Conservation (phyloP, 2,888 invertebrate genomes). For the Eudemis profundana region DNA sequence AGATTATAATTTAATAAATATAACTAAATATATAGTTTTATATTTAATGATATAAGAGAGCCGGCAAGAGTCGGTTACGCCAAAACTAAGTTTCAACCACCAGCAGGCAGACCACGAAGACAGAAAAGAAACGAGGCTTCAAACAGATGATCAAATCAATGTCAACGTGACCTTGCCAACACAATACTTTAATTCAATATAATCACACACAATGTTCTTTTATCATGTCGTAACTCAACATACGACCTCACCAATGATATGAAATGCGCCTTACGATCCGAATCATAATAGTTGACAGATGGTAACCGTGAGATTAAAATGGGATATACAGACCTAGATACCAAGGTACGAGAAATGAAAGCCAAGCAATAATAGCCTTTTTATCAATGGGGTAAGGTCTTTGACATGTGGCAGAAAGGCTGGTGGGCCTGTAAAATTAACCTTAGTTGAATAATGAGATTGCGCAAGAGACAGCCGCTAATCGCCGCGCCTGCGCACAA, state of each 20-base stretch:
- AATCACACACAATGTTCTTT: constrained; percentile 28
- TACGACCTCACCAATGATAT: constrained; percentile 29
- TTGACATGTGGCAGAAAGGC: constrained; percentile 4
- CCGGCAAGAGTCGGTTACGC: not conserved
- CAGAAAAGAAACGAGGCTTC: constrained; percentile 12
- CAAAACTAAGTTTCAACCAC: not conserved
- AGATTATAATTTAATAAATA: too few species aligned
- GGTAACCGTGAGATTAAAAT: constrained; percentile 45
- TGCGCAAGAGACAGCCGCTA: constrained; percentile 41
- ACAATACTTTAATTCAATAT: constrained; percentile 31
- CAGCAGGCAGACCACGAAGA: not conserved
- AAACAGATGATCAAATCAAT: constrained; percentile 20
- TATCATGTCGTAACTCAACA: constrained; percentile 32
- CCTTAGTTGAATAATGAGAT: constrained; percentile 50
- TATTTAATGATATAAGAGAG: too few species aligned
- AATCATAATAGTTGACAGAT: constrained; percentile 55
- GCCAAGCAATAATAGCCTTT: constrained; percentile 15
- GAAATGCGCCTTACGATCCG: constrained; percentile 32
- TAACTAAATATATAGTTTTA: too few species aligned
- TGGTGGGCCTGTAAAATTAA: constrained; percentile 51
- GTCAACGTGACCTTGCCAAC: constrained; percentile 23
- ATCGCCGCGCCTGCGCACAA: constrained; percentile 40
- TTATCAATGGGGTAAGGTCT: constrained; percentile 6
- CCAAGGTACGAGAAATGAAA: not conserved
- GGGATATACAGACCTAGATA: constrained; percentile 28